Percentiles rank a stretch among this genome's conserved stretches.
Evolutionary conservation across 2,797 vertebrate species (phyloP).

Genomic region (Sylvia borin): DNA sequence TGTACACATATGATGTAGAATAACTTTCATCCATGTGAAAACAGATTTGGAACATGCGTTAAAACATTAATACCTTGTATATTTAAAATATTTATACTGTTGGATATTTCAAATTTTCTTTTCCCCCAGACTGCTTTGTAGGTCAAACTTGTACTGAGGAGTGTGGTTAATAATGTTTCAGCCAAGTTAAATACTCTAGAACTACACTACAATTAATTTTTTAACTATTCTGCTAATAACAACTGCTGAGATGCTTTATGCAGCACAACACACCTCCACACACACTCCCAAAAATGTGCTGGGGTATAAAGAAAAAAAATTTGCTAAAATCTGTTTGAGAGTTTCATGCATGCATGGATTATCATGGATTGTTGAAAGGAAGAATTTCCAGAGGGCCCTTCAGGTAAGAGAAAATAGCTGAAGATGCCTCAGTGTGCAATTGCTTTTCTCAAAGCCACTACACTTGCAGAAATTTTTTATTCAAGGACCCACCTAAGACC

Average conservation of each 20-base stretch:
- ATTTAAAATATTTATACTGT: background rate
- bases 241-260: background rate
- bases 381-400: background rate
- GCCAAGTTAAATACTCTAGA: background rate
- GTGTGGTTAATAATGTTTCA: background rate
- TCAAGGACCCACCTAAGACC: background rate
- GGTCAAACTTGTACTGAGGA: background rate
- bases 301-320: background rate
- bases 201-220: background rate
- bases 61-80: background rate
- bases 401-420: background rate
- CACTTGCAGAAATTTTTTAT: background rate
- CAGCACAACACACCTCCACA: background rate
- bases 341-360: background rate
- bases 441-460: background rate
- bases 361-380: background rate
- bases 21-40: background rate
- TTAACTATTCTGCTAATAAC: background rate
- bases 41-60: background rate
- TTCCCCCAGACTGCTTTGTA: background rate
- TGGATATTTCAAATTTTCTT: background rate
- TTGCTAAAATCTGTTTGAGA: background rate
- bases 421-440: background rate
- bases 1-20: background rate
- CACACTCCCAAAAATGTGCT: background rate